Base-by-base conservation (phyloP, 2,888 invertebrate genomes). In the Plemyria rubiginata region DNA sequence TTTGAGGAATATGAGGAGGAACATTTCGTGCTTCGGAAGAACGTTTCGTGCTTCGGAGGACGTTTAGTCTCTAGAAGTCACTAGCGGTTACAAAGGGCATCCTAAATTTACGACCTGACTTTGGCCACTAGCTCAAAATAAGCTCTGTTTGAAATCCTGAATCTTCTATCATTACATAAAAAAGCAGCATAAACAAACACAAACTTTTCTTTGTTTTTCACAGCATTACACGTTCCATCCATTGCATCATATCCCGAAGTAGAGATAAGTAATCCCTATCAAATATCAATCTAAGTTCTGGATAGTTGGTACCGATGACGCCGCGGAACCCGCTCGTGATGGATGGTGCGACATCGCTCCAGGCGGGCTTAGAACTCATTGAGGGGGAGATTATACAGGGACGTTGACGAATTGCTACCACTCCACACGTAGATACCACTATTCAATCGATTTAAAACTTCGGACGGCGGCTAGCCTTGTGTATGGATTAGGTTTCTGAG, bases 371-470 rank as follows among this genome's bases (percentile, higher is more conserved):
- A 87, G 82, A 82, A 82, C 87, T 88, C 90, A 90, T 88, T 87
- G 88, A 88, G 85, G 85, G 81, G 80, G 79, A 90, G 89, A 90
- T 91, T 91, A 91, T 86, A 85, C 81, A 78, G 80, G 77, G 90
- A 90, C 92, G 85, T 89, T 90, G 90, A 91, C 88, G 88, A 85
- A 91, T 91, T 84, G 86, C 87, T 77, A 78, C 77, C 78, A 81
- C 84, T 85, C 79, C 78, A 82, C 85, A 82, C 80, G 83, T 80
- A 86, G 87, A 87, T 88, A 88, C 70, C 74, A 82, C 84, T 84
- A 84, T 87, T 85, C 84, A 86, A 88, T 88, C 84, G 86, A 84
- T 89, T 89, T 90, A 88, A 90, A 90, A 90, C 85, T 68, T 70
- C 67, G 68, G 68, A 67, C 69, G 65, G 50, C 57, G 66, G 61